Evolutionary conservation across 2,797 vertebrate genomes (phyloP).

Genomic region (Urocyon cinereoargenteus): DNA sequence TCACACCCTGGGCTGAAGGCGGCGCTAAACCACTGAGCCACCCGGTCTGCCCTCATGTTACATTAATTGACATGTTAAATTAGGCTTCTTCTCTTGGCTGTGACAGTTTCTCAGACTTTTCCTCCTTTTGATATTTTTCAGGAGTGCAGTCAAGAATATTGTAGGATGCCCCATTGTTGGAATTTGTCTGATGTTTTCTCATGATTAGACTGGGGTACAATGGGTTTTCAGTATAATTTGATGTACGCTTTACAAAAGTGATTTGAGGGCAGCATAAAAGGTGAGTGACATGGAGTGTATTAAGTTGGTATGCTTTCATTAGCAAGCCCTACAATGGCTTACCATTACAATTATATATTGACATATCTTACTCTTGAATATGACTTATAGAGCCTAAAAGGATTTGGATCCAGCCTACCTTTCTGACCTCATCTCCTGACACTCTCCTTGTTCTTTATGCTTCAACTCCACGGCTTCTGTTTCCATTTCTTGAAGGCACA

Average conservation of each 20-base stretch:
- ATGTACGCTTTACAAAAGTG: not conserved
- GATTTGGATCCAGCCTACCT: not conserved
- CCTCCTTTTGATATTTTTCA: not conserved
- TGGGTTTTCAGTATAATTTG: not conserved
- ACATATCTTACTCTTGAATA: not conserved
- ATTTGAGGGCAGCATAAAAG: not conserved
- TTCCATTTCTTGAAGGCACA: constrained; percentile 12
- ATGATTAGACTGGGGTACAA: not conserved
- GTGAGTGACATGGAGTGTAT: not conserved
- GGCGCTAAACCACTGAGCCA: too few relatives aligned
- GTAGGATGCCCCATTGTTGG: not conserved
- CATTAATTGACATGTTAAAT: not conserved
- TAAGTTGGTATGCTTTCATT: not conserved
- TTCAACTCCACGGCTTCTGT: not conserved
- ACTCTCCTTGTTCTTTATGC: not conserved
- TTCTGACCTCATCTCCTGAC: not conserved
- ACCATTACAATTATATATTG: not conserved
- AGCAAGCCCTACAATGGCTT: not conserved
- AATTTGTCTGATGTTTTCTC: not conserved
- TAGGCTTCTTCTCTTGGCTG: not conserved
- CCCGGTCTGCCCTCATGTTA: not conserved
- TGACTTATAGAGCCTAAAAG: not conserved
- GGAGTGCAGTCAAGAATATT: not conserved
- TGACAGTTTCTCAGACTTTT: constrained; percentile 18
- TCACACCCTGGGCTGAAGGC: too few relatives aligned